A percentile compares a stretch with the other conserved stretches of the same genome.
Conservation (phyloP, 2,113 vertebrate species). For the Ctenomys sociabilis region DNA sequence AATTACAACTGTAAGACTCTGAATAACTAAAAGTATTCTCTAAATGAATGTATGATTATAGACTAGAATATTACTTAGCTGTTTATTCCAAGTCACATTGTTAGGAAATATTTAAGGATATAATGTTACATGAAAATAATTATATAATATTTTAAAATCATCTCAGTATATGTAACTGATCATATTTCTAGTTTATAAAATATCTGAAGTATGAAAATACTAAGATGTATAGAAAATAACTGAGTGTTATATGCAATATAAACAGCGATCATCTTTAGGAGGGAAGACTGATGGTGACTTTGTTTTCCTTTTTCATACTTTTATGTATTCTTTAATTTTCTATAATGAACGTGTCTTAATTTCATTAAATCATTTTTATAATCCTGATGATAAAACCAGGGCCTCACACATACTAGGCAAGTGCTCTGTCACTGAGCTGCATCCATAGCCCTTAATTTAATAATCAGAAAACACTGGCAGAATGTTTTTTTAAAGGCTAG, state of each 20-base stretch:
- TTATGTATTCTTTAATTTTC: conserved; percentile 6
- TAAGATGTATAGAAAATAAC: conserved; percentile 4
- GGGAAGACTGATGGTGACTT: background rate
- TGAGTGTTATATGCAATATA: background rate
- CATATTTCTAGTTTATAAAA: background rate
- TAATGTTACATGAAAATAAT: conserved; percentile 12
- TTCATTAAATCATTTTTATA: background rate
- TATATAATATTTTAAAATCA: background rate
- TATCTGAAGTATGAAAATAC: background rate
- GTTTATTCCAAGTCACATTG: conserved; percentile 10
- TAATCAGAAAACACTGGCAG: background rate
- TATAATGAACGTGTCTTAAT: background rate
- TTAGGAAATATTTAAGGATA: conserved; percentile 31
- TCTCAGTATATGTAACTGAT: conserved; percentile 24
- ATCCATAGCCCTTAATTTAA: conserved; percentile 15
- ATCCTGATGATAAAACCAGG: background rate
- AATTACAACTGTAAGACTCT: background rate
- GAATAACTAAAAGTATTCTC: background rate
- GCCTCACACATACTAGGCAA: background rate
- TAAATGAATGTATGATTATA: conserved; percentile 7
- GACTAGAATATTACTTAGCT: conserved; percentile 30
- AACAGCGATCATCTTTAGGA: background rate
- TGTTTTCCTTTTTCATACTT: background rate
- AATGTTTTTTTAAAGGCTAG: background rate
- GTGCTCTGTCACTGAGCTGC: background rate